These are phyloP conservation scores for Momotus momota DNA, from an alignment of 2,797 vertebrate genomes.

Conservation along the genomic window DNA sequence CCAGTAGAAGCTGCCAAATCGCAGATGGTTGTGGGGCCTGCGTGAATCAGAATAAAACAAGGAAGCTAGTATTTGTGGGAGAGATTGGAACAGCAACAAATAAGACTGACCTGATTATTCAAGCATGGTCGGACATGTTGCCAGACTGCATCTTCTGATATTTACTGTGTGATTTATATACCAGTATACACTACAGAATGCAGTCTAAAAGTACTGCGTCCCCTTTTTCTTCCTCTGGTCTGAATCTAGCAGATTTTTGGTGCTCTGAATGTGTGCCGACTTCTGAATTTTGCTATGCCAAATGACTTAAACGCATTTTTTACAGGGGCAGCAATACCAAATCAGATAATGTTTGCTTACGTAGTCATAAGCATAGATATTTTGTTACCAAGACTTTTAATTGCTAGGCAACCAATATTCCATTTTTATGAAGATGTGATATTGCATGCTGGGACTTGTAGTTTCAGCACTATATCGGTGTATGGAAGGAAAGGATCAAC, in stretches of 20 bases:
- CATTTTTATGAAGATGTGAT: not conserved
- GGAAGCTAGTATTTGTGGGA: constrained; percentile 32
- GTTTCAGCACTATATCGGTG: not conserved
- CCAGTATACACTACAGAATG: not conserved
- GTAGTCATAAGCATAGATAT: not conserved
- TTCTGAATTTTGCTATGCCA: not conserved
- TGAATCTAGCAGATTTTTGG: not conserved
- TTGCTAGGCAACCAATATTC: not conserved
- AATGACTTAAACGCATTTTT: not conserved
- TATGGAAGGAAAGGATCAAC: not conserved
- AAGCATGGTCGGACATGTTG: not conserved
- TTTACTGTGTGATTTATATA: not conserved
- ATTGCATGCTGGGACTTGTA: not conserved
- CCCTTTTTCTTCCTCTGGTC: not conserved
- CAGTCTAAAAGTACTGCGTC: not conserved
- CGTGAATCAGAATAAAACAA: constrained; percentile 5
- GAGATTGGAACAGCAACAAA: constrained; percentile 35
- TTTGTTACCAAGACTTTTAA: not conserved
- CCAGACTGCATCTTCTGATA: not conserved
- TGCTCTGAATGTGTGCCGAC: not conserved
- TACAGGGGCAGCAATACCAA: not conserved
- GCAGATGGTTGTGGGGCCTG: constrained; percentile 27
- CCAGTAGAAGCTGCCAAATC: constrained; percentile 49
- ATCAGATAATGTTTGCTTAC: not conserved
- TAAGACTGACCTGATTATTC: constrained; percentile 49